Evolutionary conservation across 2,113 vertebrate species (phyloP), one percentile per base, ranked within the genome.

Genomic region (Psilopsiagon aymara): DNA sequence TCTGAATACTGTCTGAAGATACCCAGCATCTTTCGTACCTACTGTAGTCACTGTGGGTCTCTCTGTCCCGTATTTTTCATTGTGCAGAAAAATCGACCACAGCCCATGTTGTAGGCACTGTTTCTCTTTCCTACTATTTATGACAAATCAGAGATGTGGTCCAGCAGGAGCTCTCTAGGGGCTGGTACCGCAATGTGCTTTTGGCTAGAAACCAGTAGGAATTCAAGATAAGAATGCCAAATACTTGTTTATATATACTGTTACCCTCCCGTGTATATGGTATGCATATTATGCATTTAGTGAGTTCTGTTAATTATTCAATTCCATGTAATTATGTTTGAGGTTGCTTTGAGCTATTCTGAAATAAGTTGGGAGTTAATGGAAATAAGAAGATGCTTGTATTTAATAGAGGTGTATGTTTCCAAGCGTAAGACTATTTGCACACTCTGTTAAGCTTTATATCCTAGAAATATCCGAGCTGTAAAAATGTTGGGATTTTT

Each of bases 281-380:
- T 46, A 47, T 91, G 60, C 17, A 83, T 79, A 39, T 28, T 67
- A 28, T 68, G 37, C 31, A 31, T 94, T 90, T 94, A 52, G 69
- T 85, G 49, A 47, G 37, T 82, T 66, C 52, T 20, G 10, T 80
- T 90, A 79, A 67, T 94, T 90, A 88, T 90, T 91, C 51, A 53
- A 11, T 82, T 90, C 44, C 37, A 13, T 67, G 28, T 93, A 83
- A 90, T 91, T 89, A 68, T 44, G 52, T 94, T 90, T 83, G 77
- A 76, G 66, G 29, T 89, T 93, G 69, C 69, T 90, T 69, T 84
- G 78, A 95, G 88, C 81, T 92, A 47, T 71, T 57, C 44, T 89
- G 87, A 95, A 85, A 52, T 83, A 79, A 77, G 88, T 77, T 39
- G 82, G 74, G 44, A 82, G 13, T 79, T 92, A 57, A 75, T 81